These are phyloP conservation scores for Aporophyla lueneburgensis DNA, from an alignment of 2,888 invertebrate genomes.

Conservation along the genomic window DNA sequence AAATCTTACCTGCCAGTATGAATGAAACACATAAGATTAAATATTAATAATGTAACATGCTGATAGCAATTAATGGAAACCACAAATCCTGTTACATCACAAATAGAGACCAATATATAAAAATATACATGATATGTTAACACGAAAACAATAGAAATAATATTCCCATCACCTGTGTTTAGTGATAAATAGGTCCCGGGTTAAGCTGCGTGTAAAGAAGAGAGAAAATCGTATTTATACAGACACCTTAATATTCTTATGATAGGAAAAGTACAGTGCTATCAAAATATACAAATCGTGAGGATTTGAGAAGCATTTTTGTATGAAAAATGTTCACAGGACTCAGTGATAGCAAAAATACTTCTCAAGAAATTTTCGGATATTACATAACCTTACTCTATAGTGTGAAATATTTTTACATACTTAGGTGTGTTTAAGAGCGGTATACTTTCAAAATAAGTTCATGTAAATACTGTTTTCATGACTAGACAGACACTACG, in stretches of 20 bases:
- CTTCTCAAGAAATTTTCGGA: conserved; percentile 43
- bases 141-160: conserved; percentile 82
- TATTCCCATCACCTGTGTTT: conserved; percentile 90
- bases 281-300: conserved; percentile 52
- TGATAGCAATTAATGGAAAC: conserved; percentile 54
- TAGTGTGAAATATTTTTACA: neutral
- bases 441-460: neutral
- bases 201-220: conserved; percentile 91
- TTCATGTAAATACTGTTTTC: conserved; percentile 13
- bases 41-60: conserved; percentile 58
- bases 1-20: conserved; percentile 25
- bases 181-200: conserved; percentile 91
- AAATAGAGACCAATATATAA: conserved; percentile 44
- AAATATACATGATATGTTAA: conserved; percentile 58
- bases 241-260: conserved; percentile 71
- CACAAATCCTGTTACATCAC: conserved; percentile 64
- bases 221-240: conserved; percentile 87
- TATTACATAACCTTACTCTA: conserved; percentile 65
- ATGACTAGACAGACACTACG: conserved; percentile 4
- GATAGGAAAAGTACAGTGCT: conserved; percentile 69
- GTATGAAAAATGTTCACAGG: neutral
- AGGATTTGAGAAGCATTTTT: conserved; percentile 43
- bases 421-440: neutral
- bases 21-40: conserved; percentile 32
- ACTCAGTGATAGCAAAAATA: conserved; percentile 43